A percentile compares a stretch with the other conserved stretches of the same genome.
These are phyloP conservation scores for Conops quadrifasciatus DNA, from an alignment of 2,888 invertebrate species.

Conservation along the genomic window DNA sequence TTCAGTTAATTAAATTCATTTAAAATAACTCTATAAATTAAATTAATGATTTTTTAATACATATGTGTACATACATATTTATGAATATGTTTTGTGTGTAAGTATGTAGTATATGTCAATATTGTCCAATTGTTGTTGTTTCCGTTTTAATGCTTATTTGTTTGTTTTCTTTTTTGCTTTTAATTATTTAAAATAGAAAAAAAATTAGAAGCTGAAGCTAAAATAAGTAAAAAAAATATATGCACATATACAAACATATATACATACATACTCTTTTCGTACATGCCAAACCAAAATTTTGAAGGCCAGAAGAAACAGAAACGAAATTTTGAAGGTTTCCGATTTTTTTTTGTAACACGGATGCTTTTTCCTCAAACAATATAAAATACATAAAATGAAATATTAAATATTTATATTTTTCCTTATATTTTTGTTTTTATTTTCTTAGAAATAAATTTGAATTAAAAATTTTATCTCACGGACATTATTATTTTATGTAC, in stretches of 20 bases:
- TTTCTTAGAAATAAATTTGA: neutral
- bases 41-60: too few relatives aligned
- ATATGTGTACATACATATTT: too few relatives aligned
- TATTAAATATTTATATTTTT: too few relatives aligned
- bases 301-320: slow-evolving; percentile 14
- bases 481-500: too few relatives aligned
- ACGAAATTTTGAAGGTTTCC: neutral
- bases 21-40: neutral
- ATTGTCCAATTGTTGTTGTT: neutral
- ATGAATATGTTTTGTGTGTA: too few relatives aligned
- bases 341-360: neutral
- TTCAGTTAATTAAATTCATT: neutral
- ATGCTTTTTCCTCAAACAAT: too few relatives aligned
- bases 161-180: slow-evolving; percentile 16
- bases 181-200: neutral
- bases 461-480: neutral
- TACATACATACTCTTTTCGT: too few relatives aligned
- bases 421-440: slow-evolving; percentile 7
- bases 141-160: neutral
- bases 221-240: neutral
- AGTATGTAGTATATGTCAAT: too few relatives aligned
- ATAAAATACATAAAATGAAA: too few relatives aligned
- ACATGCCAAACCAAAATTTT: slow-evolving; percentile 11
- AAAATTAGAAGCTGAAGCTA: neutral
- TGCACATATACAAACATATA: neutral